Evolutionary conservation across 2,797 vertebrate species (phyloP), one percentile per base, ranked within the genome.

Genomic region (Buceros bicornis): DNA sequence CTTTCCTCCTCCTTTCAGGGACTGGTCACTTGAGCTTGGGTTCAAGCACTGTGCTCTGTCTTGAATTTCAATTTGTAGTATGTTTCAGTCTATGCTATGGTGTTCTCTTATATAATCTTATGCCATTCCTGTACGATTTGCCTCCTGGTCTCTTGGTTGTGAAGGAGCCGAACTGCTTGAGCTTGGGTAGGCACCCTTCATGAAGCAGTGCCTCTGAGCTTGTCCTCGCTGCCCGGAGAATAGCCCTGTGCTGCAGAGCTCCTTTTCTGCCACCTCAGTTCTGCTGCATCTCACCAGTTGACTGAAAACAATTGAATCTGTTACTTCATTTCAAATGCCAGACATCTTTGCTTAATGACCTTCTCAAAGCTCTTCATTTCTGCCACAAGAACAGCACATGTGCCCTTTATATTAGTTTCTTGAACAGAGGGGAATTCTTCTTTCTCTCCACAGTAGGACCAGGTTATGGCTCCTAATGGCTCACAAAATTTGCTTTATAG

Each of bases 21-120:
- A 12, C 42, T 37, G 10, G 14, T 82, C 47, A 25, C 4, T 0
- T 29, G 19, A 53, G 37, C 17, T 71, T 0, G 0, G 22, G 11
- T 33, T 86, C 40, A 50, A 14, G 35, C 31, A 18, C 8, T 53
- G n/a, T 56, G 19, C 25, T 93, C 25, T 42, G 8, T 77, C 51
- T 62, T 85, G 43, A 71, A 62, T 89, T 88, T 85, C 19, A 11
- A 4, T 21, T 54, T 70, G 22, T 6, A 58, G 14, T 53, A 4
- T 65, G 43, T 73, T 88, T 82, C 67, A 87, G 0, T 82, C n/a
- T 89, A 47, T 47, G 29, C 35, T 71, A 1, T 53, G 15, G 18
- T 25, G 7, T 31, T 60, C 33, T 76, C 14, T 53, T 53, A 5
- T 21, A 53, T 51, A 33, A 12, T 48, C 21, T 70, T 51, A 9